phyloP scores from a whole-genome alignment of 2,797 vertebrate genomes.

The Octomys mimax region DNA sequence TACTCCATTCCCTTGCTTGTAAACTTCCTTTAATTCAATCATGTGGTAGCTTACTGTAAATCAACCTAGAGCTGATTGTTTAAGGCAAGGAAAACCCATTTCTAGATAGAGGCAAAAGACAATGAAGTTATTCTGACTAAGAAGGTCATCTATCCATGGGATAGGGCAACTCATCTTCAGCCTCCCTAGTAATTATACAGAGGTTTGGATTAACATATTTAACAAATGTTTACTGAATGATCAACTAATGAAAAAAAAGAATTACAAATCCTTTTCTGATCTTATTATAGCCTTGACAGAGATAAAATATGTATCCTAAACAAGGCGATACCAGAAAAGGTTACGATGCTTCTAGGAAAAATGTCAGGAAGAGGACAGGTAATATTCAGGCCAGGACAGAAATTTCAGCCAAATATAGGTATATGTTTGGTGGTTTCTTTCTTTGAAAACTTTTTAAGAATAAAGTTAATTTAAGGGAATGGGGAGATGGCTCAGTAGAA shows the following conservation, averaged over 20 bases:
- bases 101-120: background rate
- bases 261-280: background rate
- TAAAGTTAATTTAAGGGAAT: background rate
- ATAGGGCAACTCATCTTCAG: background rate
- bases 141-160: background rate
- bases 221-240: background rate
- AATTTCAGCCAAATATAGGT: background rate
- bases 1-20: background rate
- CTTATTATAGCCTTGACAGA: background rate
- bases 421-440: background rate
- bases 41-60: background rate
- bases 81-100: background rate
- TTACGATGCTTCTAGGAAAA: background rate
- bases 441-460: background rate
- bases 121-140: background rate
- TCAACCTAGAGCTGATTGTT: background rate
- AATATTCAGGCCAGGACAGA: background rate
- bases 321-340: background rate
- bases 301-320: background rate
- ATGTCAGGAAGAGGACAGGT: background rate
- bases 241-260: background rate
- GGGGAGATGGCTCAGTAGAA: too few relatives aligned
- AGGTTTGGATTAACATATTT: background rate
- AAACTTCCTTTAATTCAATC: background rate
- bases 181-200: background rate